Conservation (phyloP, 1,140 invertebrate genomes). For the Drosophila orosa region DNA sequence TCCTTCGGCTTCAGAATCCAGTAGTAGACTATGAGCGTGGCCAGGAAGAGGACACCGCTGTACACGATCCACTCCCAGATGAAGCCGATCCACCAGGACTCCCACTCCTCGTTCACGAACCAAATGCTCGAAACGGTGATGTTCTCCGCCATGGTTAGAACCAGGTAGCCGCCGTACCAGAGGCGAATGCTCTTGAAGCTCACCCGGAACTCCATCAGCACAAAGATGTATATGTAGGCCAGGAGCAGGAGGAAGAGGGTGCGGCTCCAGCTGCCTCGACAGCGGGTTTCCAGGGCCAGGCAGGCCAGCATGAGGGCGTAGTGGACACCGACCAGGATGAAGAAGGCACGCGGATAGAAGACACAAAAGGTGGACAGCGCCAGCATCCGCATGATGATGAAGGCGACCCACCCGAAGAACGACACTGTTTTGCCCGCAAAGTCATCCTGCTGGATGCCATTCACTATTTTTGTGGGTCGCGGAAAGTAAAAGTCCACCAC, state of each 20-base stretch:
- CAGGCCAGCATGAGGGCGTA: conserved; percentile 87
- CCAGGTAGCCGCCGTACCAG: conserved; percentile 88
- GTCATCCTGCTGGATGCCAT: conserved; percentile 89
- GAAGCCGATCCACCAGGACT: conserved; percentile 87
- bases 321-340: conserved; percentile 86
- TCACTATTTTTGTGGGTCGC: conserved; percentile 75
- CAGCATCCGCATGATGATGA: conserved; percentile 88
- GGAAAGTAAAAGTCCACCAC: conserved; percentile 83
- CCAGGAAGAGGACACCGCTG: conserved; percentile 84
- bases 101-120: conserved; percentile 87
- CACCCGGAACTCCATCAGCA: conserved; percentile 90
- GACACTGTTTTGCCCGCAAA: conserved; percentile 87
- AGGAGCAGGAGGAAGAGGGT: conserved; percentile 87
- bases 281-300: conserved; percentile 86
- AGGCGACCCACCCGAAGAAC: conserved; percentile 90
- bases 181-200: conserved; percentile 89
- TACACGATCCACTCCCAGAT: conserved; percentile 85
- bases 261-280: conserved; percentile 85
- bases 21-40: conserved; percentile 86
- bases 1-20: conserved; percentile 86
- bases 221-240: conserved; percentile 89
- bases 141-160: conserved; percentile 88
- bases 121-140: conserved; percentile 87
- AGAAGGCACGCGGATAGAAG: conserved; percentile 87
- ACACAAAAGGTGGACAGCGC: conserved; percentile 89